Base-by-base conservation (phyloP, 1,140 invertebrate species). In the Ceratitis capitata region DNA sequence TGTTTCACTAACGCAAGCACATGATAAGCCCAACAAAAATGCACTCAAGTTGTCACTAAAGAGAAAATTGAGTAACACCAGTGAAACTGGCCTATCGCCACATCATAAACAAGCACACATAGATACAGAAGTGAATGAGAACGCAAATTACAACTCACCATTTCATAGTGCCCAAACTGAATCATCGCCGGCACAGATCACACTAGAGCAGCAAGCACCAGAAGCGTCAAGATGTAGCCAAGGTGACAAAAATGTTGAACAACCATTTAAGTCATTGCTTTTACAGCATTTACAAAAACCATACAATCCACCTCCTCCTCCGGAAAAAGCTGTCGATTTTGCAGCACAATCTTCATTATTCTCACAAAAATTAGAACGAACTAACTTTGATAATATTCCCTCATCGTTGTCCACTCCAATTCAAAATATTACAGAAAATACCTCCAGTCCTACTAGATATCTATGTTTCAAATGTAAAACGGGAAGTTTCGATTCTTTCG, bases 401-500 rank as follows among this genome's bases (percentile, higher is more conserved):
- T 39, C 78, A 12, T 26, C 53, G 6, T 6, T 53, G 16, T 9
- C 32, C 10, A 39, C 3, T 26, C 29, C 69, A 3, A 35, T 42
- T 39, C 29, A 35, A 56, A 19, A 47, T 26, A 5, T 23, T 7
- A 78, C 10, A 9, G 69, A 19, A 78, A 47, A 78, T 78, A 78
- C 26, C 12, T 6, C 35, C 42, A 42, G 3, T 5, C 1, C 47
- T 39, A 47, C 53, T 42, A 88, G 49, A 29, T 86, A 86, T 35
- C 42, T 83, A 35, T 85, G 49, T 78, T 88, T n/a, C 86, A 82
- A 89, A 69, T 89, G 89, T 83, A 88, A 87, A 86, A 56, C 83
- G 19, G 94, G 88, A 90, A 93, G 58, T 88, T 93, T 78, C 95
- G 94, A 89, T 92, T 92, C 85, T 91, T 92, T 86, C 29, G 32